phyloP scores from a whole-genome alignment of 2,797 vertebrate genomes.

The Sphenopsis melanotis region DNA sequence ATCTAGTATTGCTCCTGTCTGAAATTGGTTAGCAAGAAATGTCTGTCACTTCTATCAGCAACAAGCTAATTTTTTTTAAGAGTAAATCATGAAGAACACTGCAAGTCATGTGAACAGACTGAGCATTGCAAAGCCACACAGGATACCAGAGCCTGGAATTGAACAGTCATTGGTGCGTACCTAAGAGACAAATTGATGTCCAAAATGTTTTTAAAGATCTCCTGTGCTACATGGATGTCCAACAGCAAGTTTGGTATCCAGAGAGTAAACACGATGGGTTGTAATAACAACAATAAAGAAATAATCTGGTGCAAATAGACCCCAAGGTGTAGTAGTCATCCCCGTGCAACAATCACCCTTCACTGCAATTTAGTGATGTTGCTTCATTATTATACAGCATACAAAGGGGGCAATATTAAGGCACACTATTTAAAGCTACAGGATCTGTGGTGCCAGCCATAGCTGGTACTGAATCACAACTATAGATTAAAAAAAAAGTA shows the following conservation, averaged over 20 bases:
- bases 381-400: constrained; percentile 75
- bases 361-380: constrained; percentile 78
- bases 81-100: background rate
- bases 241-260: constrained; percentile 67
- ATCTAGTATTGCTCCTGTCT: constrained; percentile 1
- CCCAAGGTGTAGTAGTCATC: constrained; percentile 77
- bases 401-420: constrained; percentile 62
- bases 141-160: constrained; percentile 29
- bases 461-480: constrained; percentile 1
- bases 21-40: constrained; percentile 18
- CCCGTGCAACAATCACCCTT: constrained; percentile 77
- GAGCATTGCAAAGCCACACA: constrained; percentile 20
- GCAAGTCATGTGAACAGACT: background rate
- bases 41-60: constrained; percentile 5
- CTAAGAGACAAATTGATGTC: constrained; percentile 57
- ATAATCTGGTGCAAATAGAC: constrained; percentile 80
- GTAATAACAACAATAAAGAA: constrained; percentile 80
- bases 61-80: constrained; percentile 11
- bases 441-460: constrained; percentile 20
- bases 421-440: constrained; percentile 64
- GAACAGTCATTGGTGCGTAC: constrained; percentile 33
- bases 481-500: background rate
- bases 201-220: constrained; percentile 62
- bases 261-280: constrained; percentile 74
- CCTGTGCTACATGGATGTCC: constrained; percentile 58